phyloP scores from a whole-genome alignment of 2,888 invertebrate species.

The Caradrina kadenii region DNA sequence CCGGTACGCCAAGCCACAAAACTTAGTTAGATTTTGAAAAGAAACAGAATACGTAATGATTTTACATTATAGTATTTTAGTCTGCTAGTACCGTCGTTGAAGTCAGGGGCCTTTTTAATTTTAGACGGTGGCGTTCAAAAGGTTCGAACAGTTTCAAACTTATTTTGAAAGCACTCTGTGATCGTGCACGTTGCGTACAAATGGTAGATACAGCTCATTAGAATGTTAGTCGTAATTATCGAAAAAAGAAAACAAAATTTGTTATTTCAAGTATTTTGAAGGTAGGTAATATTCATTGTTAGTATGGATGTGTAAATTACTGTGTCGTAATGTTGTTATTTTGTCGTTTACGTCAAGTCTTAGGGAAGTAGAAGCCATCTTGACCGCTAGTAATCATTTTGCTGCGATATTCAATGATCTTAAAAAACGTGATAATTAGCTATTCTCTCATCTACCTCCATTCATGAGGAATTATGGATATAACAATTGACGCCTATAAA shows the following conservation, averaged over 20 bases:
- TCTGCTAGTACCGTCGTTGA: no score
- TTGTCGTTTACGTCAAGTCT: constrained; percentile 10
- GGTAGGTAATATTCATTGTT: constrained; percentile 6
- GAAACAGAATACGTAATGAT: no score
- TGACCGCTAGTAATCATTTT: constrained; percentile 26
- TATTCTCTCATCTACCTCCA: neutral
- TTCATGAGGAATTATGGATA: neutral
- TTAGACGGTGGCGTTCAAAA: neutral
- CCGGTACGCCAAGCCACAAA: neutral
- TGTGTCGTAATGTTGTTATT: constrained; percentile 1
- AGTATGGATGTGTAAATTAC: constrained; percentile 2
- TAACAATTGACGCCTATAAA: neutral
- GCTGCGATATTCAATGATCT: neutral
- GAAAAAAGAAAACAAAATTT: neutral
- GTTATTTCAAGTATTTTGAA: constrained; percentile 11
- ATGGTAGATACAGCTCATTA: constrained; percentile 12
- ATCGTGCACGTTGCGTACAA: constrained; percentile 22
- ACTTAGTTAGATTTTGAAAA: neutral
- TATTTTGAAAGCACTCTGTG: constrained; percentile 12
- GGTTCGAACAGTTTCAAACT: neutral
- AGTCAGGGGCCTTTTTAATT: no score
- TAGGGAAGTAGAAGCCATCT: neutral
- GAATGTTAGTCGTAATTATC: neutral
- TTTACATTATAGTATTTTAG: no score
- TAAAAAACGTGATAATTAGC: constrained; percentile 2